A percentile compares a stretch with the other conserved stretches of the same genome.
Evolutionary conservation across 2,888 invertebrate genomes (phyloP).

Genomic region (Teleiodes luculella): DNA sequence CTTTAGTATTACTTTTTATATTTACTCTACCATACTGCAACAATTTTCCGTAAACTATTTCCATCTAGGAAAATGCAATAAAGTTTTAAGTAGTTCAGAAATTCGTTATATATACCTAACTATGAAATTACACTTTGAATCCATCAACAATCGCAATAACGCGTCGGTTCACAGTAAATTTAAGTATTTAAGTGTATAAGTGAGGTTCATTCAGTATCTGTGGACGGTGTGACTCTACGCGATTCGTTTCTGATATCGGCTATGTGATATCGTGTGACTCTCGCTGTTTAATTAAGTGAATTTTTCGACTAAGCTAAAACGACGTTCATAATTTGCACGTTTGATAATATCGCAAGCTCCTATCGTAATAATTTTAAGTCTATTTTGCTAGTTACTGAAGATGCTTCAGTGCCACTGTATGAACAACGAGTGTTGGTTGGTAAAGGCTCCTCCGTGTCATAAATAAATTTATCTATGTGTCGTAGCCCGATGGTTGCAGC

Average conservation of each 20-base stretch:
- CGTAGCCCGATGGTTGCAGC: too few species aligned
- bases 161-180: too few species aligned
- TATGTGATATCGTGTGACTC: constrained; percentile 54
- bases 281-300: constrained; percentile 47
- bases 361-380: constrained; percentile 48
- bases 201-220: background rate
- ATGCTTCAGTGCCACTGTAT: constrained; percentile 1
- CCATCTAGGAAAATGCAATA: too few species aligned
- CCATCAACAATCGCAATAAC: too few species aligned
- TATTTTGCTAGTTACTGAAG: constrained; percentile 42
- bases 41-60: too few species aligned
- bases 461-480: too few species aligned
- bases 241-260: constrained; percentile 37
- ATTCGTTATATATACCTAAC: too few species aligned
- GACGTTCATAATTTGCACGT: constrained; percentile 66
- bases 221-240: constrained; percentile 50
- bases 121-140: too few species aligned
- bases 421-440: constrained; percentile 10
- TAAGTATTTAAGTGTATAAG: background rate
- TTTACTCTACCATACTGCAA: too few species aligned
- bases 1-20: too few species aligned
- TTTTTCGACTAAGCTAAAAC: constrained; percentile 52
- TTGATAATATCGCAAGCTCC: constrained; percentile 59
- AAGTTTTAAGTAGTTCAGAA: too few species aligned
- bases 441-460: too few species aligned